Percentiles rank a stretch among this genome's conserved stretches.
phyloP scores from a whole-genome alignment of 1,140 invertebrate species.

The Listronotus oregonensis region DNA sequence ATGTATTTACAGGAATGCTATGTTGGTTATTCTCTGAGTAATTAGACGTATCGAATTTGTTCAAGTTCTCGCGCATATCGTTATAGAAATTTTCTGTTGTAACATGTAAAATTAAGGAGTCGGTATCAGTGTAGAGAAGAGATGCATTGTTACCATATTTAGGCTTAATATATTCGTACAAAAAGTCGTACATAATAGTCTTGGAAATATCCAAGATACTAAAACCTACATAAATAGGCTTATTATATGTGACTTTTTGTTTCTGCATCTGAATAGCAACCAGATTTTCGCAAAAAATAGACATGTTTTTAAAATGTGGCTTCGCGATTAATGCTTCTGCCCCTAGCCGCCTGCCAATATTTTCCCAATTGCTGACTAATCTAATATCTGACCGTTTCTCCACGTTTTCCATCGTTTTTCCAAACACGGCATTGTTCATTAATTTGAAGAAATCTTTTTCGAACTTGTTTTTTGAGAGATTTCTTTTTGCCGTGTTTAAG shows the following conservation, averaged over 20 bases:
- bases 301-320: constrained; percentile 43
- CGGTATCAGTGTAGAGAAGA: constrained; percentile 47
- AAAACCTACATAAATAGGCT: constrained; percentile 56
- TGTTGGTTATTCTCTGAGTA: constrained; percentile 37
- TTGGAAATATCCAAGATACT: constrained; percentile 53
- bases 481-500: constrained; percentile 50
- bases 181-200: constrained; percentile 39
- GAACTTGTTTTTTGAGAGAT: constrained; percentile 51
- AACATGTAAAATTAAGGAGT: constrained; percentile 40
- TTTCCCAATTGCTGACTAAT: too few species aligned
- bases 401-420: constrained; percentile 59
- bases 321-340: constrained; percentile 47
- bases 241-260: constrained; percentile 50
- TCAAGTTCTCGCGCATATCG: constrained; percentile 34
- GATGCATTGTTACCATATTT: constrained; percentile 30
- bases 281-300: constrained; percentile 52
- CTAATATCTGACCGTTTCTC: constrained; percentile 49
- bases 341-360: constrained; percentile 36
- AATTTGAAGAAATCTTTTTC: constrained; percentile 58
- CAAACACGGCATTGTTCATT: constrained; percentile 57
- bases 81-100: constrained; percentile 36
- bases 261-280: constrained; percentile 52
- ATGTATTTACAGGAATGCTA: constrained; percentile 32
- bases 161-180: constrained; percentile 39
- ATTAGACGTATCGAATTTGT: constrained; percentile 47